Base-by-base conservation (phyloP, 2,888 invertebrate genomes). In the Hanleya hanleyi region DNA sequence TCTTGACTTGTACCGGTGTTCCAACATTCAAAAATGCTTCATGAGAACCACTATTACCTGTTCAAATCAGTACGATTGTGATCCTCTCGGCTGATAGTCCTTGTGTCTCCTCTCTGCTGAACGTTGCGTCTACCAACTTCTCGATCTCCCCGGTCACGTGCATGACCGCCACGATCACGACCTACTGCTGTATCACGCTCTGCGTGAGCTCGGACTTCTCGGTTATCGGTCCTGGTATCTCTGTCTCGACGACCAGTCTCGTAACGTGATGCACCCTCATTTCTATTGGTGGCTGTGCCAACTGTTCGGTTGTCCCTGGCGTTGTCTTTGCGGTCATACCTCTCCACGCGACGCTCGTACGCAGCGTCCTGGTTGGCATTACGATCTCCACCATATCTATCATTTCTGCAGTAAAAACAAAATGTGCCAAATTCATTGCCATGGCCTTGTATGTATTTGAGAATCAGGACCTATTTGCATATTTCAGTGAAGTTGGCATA, bases 251-350 rank as follows among this genome's bases (percentile, higher is more conserved):
- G 70, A 15, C 61, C 74, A 26, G 67, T 5, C 6, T 47, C 65
- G 36, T 29, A 57, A 18, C 57, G 57, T 15, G 26, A 22, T n/a
- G 47, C 18, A 22, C n/a, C 47, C 3, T 47, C 47, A 22, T 47
- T 47, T 47, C 47, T 47, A 22, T 18, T n/a, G 3, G 47, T n/a
- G 2, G 22, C 57, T 15, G 26, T 26, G 29, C 29, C 29, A 26
- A 3, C 22, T 9, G 29, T 22, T 22, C 29, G 22, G n/a, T n/a
- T n/a, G n/a, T n/a, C n/a, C n/a, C n/a, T n/a, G n/a, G n/a, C n/a
- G n/a, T n/a, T n/a, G 32, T 81, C 80, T 50, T 81, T 70, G 7
- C 85, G 71, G 41, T 84, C 82, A 77, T 82, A 85, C 9, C 81
- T 51, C 33, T 83, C 81, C 36, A 79, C 82, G 38, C 81, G 74